Base-by-base conservation (phyloP, 2,797 vertebrate genomes). In the Nannoperca obscura region DNA sequence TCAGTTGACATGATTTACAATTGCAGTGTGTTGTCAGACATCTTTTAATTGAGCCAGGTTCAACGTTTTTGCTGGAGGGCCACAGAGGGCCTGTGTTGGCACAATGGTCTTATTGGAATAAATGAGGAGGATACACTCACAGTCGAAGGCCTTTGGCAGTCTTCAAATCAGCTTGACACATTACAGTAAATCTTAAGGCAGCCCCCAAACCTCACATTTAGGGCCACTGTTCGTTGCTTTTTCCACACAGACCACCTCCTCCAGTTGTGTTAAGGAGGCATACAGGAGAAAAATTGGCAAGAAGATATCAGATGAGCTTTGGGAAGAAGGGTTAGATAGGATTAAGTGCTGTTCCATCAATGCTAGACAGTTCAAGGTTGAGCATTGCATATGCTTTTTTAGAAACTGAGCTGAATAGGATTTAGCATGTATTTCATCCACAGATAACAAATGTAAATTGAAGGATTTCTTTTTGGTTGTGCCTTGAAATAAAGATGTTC, bases 171-270 rank as follows among this genome's bases (percentile, higher is more conserved):
- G 7, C 42, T 34, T 52, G 30, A 46, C 30, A 14, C 40, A 22
- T 57, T 17, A n/a, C 9, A 55, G 24, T 14, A 34, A 32, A 17
- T 32, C 13, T 65, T 19, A 42, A 50, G 44, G 20, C 20, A 13
- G 13, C 44, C 63, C 22, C 19, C 4, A 36, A 62, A 49, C 38
- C 34, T 30, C 36, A 69, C 59, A 42, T 69, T 55, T 36, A 14
- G 6, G 34, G 44, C 77, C 60, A 71, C 22, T 19, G 52, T 63
- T 55, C 7, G 4, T 40, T 57, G 58, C 47, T 65, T 34, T 55
- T 40, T 59, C 52, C 59, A 50, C 55, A 63, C 27, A 42, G 49
- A 20, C 22, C 52, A 63, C 64, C 55, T 80, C 59, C 63, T 69
- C n/a, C 17, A 36, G 44, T 6, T 27, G 3, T 30, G 47, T 47